A percentile compares a stretch with the other conserved stretches of the same genome.
Conservation (phyloP, 2,888 invertebrate genomes). For the Drosophila lacicola region DNA sequence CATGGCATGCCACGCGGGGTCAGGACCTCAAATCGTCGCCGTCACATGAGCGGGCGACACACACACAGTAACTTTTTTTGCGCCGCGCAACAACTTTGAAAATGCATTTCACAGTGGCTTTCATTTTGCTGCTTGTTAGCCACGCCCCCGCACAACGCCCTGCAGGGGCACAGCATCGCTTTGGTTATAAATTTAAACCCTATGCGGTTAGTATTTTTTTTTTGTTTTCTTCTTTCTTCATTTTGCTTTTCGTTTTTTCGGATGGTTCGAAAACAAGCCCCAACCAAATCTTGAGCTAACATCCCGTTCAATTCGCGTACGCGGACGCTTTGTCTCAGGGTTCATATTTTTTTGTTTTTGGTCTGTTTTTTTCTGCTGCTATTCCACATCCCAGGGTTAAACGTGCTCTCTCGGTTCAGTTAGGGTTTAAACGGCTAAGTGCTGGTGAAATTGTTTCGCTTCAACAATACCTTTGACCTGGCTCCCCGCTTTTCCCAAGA, state of each 20-base stretch:
- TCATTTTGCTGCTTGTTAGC: slow-evolving; percentile 70
- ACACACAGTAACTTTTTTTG: slow-evolving; percentile 48
- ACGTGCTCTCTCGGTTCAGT: slow-evolving; percentile 74
- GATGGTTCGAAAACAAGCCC: slow-evolving; percentile 15
- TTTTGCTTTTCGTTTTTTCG: slow-evolving; percentile 7
- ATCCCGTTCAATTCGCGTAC: slow-evolving; percentile 55
- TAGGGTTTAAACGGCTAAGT: slow-evolving; percentile 78
- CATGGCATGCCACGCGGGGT: slow-evolving; percentile 58
- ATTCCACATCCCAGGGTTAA: slow-evolving; percentile 60
- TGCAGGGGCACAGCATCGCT: slow-evolving; percentile 33
- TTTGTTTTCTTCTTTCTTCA: slow-evolving; percentile 23
- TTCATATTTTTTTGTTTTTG: slow-evolving; percentile 19
- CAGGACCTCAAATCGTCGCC: slow-evolving; percentile 70
- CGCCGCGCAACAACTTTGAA: slow-evolving; percentile 57
- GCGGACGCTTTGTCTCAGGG: slow-evolving; percentile 42
- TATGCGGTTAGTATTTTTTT: slow-evolving; percentile 67
- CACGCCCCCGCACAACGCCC: slow-evolving; percentile 54
- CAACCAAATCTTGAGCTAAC: slow-evolving; percentile 59
- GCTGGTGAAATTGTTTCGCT: slow-evolving; percentile 77
- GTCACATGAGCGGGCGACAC: slow-evolving; percentile 57
- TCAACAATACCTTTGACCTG: slow-evolving; percentile 56
- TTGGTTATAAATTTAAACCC: slow-evolving; percentile 74
- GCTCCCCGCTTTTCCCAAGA: slow-evolving; percentile 5
- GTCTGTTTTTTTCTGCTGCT: slow-evolving; percentile 26
- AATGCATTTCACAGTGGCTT: slow-evolving; percentile 77